These are phyloP conservation scores for Vicugna pacos DNA, from an alignment of 2,113 vertebrate species.

Conservation along the genomic window DNA sequence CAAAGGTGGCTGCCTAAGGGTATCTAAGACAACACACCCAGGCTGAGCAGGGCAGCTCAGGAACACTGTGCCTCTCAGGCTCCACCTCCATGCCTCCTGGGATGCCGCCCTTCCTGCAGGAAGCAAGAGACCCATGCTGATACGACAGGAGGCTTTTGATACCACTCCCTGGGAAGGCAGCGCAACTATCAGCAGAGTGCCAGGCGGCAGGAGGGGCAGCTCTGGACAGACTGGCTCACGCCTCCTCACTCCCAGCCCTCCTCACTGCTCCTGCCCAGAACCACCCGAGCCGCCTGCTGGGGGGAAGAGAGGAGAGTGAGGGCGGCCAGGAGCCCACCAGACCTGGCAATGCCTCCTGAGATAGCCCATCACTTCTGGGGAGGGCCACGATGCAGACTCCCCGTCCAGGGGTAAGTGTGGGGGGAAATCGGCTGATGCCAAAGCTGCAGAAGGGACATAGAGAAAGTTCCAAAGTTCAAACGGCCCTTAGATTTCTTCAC, in stretches of 20 bases:
- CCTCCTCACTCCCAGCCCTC: neutral
- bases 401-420: neutral
- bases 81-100: constrained; percentile 59
- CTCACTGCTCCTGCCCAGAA: neutral
- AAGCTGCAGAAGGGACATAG: neutral
- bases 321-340: neutral
- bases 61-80: neutral
- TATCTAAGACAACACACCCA: neutral
- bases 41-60: neutral
- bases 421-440: neutral
- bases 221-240: neutral
- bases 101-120: constrained; percentile 73
- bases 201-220: constrained; percentile 53
- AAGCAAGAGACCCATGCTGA: constrained; percentile 74
- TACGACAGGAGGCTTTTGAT: constrained; percentile 70
- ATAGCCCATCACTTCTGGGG: neutral
- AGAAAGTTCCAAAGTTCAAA: neutral
- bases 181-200: constrained; percentile 74
- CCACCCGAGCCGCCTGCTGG: neutral
- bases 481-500: constrained; percentile 25
- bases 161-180: constrained; percentile 60
- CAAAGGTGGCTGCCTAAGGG: neutral
- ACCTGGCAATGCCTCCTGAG: neutral
- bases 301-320: neutral
- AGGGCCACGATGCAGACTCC: neutral